Evolutionary conservation across 1,140 invertebrate species (phyloP).

Genomic region (Monochamus saltuarius): DNA sequence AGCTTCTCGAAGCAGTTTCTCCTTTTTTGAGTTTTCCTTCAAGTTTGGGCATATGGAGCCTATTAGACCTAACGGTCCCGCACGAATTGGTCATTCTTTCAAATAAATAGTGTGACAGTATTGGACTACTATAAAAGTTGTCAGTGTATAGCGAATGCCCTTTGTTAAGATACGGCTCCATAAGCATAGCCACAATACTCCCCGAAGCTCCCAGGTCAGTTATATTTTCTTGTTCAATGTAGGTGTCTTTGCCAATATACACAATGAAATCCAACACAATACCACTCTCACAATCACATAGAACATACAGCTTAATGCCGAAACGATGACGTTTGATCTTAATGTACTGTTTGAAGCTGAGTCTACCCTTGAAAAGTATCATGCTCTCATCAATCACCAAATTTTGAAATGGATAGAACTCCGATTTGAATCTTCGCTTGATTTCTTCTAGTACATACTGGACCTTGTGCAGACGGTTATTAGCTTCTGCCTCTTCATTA

Average conservation of each 20-base stretch:
- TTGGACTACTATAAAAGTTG: conserved; percentile 29
- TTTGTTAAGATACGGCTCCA: conserved; percentile 39
- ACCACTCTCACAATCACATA: conserved; percentile 43
- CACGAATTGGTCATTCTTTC: conserved; percentile 37
- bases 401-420: conserved; percentile 30
- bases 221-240: conserved; percentile 23
- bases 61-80: conserved; percentile 42
- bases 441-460: conserved; percentile 17
- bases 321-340: conserved; percentile 41
- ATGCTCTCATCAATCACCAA: conserved; percentile 34
- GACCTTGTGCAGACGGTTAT: conserved; percentile 12
- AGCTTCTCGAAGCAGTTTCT: conserved; percentile 32
- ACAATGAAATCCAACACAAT: conserved; percentile 46
- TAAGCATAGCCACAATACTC: conserved; percentile 34
- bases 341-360: too few relatives aligned
- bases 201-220: conserved; percentile 35
- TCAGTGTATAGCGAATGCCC: conserved; percentile 32
- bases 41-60: conserved; percentile 44
- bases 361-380: too few relatives aligned
- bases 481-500: conserved; percentile 21
- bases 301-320: conserved; percentile 48
- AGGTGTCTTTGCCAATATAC: conserved; percentile 40
- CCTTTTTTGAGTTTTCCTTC: conserved; percentile 35
- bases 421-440: conserved; percentile 16
- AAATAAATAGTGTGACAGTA: conserved; percentile 16